A percentile compares a stretch with the other conserved stretches of the same genome.
Evolutionary conservation across 2,888 invertebrate genomes (phyloP).

Genomic region (Stomorhina lunata): DNA sequence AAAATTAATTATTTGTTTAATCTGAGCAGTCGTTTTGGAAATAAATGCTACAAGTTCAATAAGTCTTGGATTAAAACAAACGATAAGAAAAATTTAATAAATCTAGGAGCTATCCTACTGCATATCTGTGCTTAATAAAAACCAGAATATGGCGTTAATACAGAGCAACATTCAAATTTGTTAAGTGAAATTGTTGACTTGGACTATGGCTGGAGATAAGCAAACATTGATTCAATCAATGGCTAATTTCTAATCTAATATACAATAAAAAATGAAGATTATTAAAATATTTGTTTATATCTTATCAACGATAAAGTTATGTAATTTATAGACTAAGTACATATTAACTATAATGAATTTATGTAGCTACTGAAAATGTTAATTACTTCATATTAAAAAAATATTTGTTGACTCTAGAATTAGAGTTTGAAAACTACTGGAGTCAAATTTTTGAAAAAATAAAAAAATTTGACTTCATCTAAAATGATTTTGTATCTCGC

Average conservation of each 20-base stretch:
- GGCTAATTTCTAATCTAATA: slow-evolving; percentile 23
- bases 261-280: background rate
- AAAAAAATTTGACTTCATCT: too few relatives aligned
- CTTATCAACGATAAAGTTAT: background rate
- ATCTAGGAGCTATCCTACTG: too few relatives aligned
- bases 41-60: too few relatives aligned
- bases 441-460: background rate
- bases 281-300: slow-evolving; percentile 29
- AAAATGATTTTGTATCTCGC: too few relatives aligned
- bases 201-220: background rate
- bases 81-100: too few relatives aligned
- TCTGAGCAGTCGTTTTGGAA: too few relatives aligned
- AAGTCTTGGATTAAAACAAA: too few relatives aligned
- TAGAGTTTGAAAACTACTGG: too few relatives aligned
- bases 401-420: too few relatives aligned
- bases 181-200: slow-evolving; percentile 23
- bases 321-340: background rate
- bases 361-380: background rate
- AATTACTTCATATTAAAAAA: background rate
- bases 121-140: background rate
- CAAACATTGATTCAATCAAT: slow-evolving; percentile 3
- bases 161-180: background rate
- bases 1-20: too few relatives aligned
- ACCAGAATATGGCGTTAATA: background rate
- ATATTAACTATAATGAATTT: slow-evolving; percentile 2